Evolutionary conservation across 2,113 vertebrate genomes (phyloP).

Genomic region (Sciurus niger): DNA sequence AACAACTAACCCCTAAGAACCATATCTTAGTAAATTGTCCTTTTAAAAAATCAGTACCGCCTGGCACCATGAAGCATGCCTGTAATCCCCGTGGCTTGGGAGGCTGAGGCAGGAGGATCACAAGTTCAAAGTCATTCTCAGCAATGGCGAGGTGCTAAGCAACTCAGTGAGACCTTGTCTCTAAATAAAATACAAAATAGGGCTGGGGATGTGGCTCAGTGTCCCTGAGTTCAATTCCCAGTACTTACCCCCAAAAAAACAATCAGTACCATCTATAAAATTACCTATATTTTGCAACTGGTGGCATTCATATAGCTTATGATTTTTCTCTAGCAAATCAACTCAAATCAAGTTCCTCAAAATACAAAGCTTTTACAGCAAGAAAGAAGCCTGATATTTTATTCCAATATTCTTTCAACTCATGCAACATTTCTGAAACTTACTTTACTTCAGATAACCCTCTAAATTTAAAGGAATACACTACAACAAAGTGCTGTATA

Average conservation of each 20-base stretch:
- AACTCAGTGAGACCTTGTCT: too few relatives aligned
- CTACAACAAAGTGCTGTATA: neutral
- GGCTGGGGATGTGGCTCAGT: too few relatives aligned
- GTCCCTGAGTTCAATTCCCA: too few relatives aligned
- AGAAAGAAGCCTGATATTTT: slow-evolving; percentile 28
- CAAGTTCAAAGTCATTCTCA: too few relatives aligned
- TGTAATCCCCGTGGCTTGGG: too few relatives aligned
- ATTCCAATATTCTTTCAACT: neutral
- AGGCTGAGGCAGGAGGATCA: too few relatives aligned
- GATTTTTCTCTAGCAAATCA: slow-evolving; percentile 32
- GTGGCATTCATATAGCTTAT: neutral
- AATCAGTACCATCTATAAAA: neutral
- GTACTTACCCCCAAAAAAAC: too few relatives aligned
- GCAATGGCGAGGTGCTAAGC: too few relatives aligned
- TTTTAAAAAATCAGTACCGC: neutral
- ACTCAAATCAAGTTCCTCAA: slow-evolving; percentile 2
- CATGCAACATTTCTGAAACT: neutral
- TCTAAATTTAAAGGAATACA: neutral
- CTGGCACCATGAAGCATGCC: neutral
- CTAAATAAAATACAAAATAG: too few relatives aligned
- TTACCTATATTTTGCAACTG: neutral
- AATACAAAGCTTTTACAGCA: slow-evolving; percentile 38
- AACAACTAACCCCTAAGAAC: slow-evolving; percentile 34
- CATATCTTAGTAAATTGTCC: neutral
- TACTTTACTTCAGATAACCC: neutral